Percentiles rank a stretch among this genome's conserved stretches.
These are phyloP conservation scores for Microhierax caerulescens DNA, from an alignment of 2,797 vertebrate species.

Conservation along the genomic window DNA sequence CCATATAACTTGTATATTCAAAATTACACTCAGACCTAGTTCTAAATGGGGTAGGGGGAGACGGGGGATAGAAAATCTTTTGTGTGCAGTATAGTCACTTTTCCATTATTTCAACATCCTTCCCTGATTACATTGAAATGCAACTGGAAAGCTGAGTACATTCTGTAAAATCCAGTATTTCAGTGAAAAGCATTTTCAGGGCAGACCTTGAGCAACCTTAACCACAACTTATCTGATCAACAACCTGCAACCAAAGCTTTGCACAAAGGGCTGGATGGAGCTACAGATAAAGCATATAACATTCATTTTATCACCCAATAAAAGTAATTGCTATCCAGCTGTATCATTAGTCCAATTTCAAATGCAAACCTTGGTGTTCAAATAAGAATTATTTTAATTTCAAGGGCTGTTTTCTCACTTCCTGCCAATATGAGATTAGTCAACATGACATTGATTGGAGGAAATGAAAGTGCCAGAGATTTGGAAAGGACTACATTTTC, in stretches of 20 bases:
- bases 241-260: not conserved
- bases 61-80: not conserved
- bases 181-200: not conserved
- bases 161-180: not conserved
- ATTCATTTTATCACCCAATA: not conserved
- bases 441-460: not conserved
- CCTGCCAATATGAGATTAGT: not conserved
- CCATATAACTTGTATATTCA: not conserved
- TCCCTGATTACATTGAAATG: not conserved
- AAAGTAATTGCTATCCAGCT: not conserved
- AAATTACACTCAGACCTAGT: not conserved
- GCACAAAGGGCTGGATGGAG: not conserved
- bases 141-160: not conserved
- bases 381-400: not conserved
- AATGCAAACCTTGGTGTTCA: not conserved
- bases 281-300: not conserved
- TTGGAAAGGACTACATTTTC: not conserved
- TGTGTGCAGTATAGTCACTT: not conserved
- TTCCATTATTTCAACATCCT: not conserved
- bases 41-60: too few relatives aligned
- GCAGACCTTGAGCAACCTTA: not conserved
- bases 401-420: not conserved
- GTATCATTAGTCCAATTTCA: not conserved
- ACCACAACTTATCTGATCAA: not conserved
- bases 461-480: not conserved